Conservation (phyloP, 2,888 invertebrate species). For the Phalera bucephala region DNA sequence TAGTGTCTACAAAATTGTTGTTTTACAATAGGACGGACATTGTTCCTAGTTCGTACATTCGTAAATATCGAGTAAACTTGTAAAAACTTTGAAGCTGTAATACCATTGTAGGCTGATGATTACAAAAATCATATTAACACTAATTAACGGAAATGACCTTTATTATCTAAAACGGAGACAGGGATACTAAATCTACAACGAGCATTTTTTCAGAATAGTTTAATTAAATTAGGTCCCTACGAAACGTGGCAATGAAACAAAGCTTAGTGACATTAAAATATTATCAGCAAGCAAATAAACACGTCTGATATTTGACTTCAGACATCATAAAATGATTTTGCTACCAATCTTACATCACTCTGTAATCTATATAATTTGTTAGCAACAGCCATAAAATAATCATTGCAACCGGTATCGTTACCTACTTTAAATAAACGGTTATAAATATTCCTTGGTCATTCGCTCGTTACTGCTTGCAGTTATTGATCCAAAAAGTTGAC, state of each 20-base stretch:
- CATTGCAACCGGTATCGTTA: slow-evolving; percentile 4
- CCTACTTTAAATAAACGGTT: slow-evolving; percentile 5
- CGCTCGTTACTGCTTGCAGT: slow-evolving; percentile 25
- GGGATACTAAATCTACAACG: too few relatives aligned
- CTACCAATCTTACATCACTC: slow-evolving; percentile 9
- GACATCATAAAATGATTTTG: neutral
- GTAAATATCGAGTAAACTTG: too few relatives aligned
- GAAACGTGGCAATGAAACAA: neutral
- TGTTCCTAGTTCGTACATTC: too few relatives aligned
- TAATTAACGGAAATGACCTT: too few relatives aligned
- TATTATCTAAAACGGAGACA: too few relatives aligned
- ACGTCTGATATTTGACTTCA: neutral
- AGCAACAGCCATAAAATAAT: slow-evolving; percentile 1
- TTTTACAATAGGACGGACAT: slow-evolving; percentile 30
- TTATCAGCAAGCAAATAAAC: neutral
- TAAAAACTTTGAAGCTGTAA: too few relatives aligned
- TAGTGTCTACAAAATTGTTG: slow-evolving; percentile 14
- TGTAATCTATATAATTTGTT: slow-evolving; percentile 3
- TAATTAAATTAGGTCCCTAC: neutral
- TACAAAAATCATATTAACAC: too few relatives aligned
- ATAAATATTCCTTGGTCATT: slow-evolving; percentile 17
- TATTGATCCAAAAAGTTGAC: slow-evolving; percentile 49
- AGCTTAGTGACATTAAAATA: neutral
- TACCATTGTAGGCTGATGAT: too few relatives aligned
- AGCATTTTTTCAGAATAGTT: too few relatives aligned